Conservation (phyloP, 2,113 vertebrate species). For the Tursiops truncatus region DNA sequence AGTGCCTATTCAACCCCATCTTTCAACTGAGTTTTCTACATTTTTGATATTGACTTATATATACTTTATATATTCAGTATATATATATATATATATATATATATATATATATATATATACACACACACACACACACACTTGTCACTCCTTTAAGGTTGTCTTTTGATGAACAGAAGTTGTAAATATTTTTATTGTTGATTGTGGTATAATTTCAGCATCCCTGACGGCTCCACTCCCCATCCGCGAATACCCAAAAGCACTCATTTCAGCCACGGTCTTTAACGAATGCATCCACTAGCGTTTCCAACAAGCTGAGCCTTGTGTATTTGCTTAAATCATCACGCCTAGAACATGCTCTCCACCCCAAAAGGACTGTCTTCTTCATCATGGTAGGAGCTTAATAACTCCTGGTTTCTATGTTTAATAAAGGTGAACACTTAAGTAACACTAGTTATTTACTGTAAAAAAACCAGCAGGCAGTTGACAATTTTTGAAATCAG, state of each 20-base stretch:
- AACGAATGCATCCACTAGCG: accelerated
- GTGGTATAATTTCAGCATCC: background rate
- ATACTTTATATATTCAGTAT: background rate
- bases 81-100: no score
- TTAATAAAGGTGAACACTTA: background rate
- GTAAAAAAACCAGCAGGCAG: background rate
- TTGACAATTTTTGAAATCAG: background rate
- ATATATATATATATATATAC: no score
- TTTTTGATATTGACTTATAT: background rate
- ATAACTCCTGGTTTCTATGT: no score
- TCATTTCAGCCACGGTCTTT: accelerated
- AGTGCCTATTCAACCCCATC: no score
- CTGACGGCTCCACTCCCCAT: no score
- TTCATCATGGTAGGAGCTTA: background rate
- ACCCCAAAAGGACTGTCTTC: background rate
- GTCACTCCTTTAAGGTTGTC: background rate
- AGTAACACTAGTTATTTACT: background rate
- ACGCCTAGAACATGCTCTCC: accelerated
- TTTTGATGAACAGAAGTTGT: background rate
- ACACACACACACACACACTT: background rate
- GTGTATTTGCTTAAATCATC: background rate
- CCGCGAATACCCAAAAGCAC: accelerated
- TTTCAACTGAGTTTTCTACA: background rate
- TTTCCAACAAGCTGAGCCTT: no score
- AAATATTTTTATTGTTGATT: background rate